Base-by-base conservation (phyloP, 2,113 vertebrate species). In the Dasypus novemcinctus region DNA sequence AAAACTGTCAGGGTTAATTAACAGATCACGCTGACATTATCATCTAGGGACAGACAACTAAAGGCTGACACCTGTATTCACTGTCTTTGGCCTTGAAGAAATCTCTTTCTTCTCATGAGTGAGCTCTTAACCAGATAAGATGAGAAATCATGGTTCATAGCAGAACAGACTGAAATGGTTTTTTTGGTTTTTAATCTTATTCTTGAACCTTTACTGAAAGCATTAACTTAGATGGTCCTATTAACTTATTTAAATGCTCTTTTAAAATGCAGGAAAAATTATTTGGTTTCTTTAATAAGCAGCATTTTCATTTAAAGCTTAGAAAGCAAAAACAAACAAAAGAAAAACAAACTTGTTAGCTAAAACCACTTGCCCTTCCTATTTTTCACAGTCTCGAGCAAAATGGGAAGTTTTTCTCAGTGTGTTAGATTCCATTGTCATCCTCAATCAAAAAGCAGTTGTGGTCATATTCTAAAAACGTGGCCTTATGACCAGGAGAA, bases 271-370 rank as follows among this genome's bases (percentile, higher is more conserved):
- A 95, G 72, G 76, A 84, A 85, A 74, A 57, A 52, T 15, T 31
- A 78, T 61, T 79, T 75, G 33, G 74, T 81, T 93, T 29, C 33
- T 91, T 69, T 20, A 94, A 41, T 6, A 71, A 93, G 82, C 10
- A 61, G 82, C 13, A 72, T 61, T 96, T 63, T 82, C 20, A 71
- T 38, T 71, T 91, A 80, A 86, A 82, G 41, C 6, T 96, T 95
- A 72, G 61, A 92, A 81, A 92, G 3, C 64, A 79, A 91, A 95
- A 71, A 63, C 21, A 69, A 66, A 81, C n/a, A 69, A 79, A 76
- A 15, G 25, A 83, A 91, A 87, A 57, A 17, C 72, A 46, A 88
- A 79, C 12, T 33, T 46, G 38, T 68, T 57, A 76, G n/a, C 5
- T 14, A 49, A 91, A 68, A 43, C 25, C 41, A 17, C 20, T 83